phyloP scores from a whole-genome alignment of 2,113 vertebrate genomes.

The Cheirogaleus medius region DNA sequence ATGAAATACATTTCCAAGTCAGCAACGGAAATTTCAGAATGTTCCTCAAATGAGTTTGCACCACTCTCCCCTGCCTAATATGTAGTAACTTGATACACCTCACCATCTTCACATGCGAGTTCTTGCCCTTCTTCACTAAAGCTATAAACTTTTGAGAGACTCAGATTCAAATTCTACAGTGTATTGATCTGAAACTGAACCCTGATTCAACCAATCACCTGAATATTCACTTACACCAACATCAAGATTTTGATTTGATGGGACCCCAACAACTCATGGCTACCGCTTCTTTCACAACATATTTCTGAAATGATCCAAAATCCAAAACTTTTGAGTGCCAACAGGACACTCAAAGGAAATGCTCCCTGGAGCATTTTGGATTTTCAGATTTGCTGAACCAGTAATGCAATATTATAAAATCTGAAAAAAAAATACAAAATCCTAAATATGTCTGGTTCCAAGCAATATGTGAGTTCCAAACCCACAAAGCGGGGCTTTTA shows the following conservation, averaged over 20 bases:
- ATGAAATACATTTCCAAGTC: slow-evolving; percentile 90
- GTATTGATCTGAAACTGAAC: slow-evolving; percentile 91
- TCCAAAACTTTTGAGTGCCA: background rate
- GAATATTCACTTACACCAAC: slow-evolving; percentile 80
- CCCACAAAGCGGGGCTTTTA: slow-evolving; percentile 89
- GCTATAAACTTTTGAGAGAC: slow-evolving; percentile 89
- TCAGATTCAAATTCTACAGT: slow-evolving; percentile 93
- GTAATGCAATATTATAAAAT: too few species aligned
- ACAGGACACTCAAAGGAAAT: background rate
- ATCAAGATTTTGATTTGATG: slow-evolving; percentile 82
- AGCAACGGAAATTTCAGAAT: slow-evolving; percentile 91
- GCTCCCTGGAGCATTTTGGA: background rate
- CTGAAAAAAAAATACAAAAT: too few species aligned
- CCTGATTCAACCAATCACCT: slow-evolving; percentile 77
- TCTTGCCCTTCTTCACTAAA: slow-evolving; percentile 88
- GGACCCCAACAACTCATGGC: slow-evolving; percentile 87
- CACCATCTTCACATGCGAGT: slow-evolving; percentile 88
- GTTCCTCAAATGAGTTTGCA: slow-evolving; percentile 90
- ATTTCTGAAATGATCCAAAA: slow-evolving; percentile 61
- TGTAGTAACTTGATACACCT: slow-evolving; percentile 88
- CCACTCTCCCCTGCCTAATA: slow-evolving; percentile 85
- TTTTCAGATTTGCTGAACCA: too few species aligned
- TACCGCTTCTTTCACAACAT: slow-evolving; percentile 82
- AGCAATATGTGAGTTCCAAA: too few species aligned
- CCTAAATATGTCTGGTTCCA: background rate